Base-by-base conservation (phyloP, 2,797 vertebrate species). In the Enteromius mattozi region DNA sequence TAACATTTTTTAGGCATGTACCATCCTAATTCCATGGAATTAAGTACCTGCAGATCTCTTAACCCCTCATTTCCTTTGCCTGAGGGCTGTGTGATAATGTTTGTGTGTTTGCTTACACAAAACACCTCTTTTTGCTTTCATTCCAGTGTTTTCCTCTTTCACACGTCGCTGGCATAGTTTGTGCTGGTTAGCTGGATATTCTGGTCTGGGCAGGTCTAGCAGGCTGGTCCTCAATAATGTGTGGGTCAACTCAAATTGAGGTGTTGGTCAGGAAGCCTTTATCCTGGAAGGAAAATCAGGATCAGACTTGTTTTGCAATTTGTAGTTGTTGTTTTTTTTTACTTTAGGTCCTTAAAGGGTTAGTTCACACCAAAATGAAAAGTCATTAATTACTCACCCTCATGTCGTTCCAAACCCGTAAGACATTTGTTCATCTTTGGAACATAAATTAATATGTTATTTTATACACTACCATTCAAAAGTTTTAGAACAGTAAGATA, bases 111-210 rank as follows among this genome's bases (percentile, higher is more conserved):
- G 42, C 3, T 9, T 63, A 37, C n/a, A 19, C 49, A 74, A 42
- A 66, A 71, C 75, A 77, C 82, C 85, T 86, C 61, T 85, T 81
- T 88, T 75, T n/a, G 14, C 66, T 69, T 59, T 81, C n/a, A 42
- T 78, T 63, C 45, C 76, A 47, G 37, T 45, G 42, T 45, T 79
- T 35, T 47, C 40, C n/a, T 30, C 8, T 40, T 78, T 75, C 30
- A 79, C 51, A 49, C 37, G 9, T 68, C 19, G 21, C 24, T 75
- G 59, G 21, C 45, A 40, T 63, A 45, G 9, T 75, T 79, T 65
- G 45, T 74, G 56, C 40, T 40, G 8, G 40, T 37, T 77, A 54
- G 42, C 78, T 80, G 78, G 77, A 75, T 74, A 66, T 85, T 85
- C 83, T 61, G 59, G 69, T 66, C 45, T 66, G 70, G 45, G 47